phyloP scores from a whole-genome alignment of 1,140 invertebrate species.

The Patella vulgata region DNA sequence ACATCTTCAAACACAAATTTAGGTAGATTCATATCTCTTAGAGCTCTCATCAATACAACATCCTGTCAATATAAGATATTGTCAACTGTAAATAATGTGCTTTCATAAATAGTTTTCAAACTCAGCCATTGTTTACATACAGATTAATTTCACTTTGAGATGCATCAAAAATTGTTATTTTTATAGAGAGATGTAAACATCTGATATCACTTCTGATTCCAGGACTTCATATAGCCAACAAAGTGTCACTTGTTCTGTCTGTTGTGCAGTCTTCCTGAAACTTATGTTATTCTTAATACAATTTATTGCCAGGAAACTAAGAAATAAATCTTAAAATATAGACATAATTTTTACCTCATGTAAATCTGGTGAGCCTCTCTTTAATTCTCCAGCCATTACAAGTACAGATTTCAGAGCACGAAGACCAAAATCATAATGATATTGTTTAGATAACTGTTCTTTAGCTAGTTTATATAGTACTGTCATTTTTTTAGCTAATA shows the following conservation, averaged over 20 bases:
- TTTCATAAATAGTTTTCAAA: neutral
- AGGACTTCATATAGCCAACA: no score
- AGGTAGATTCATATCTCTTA: conserved; percentile 91
- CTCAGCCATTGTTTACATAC: no score
- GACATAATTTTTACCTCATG: conserved; percentile 77
- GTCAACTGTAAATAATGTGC: no score
- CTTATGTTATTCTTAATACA: no score
- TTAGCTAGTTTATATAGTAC: conserved; percentile 85
- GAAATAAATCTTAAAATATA: no score
- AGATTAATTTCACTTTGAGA: no score
- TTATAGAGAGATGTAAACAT: no score
- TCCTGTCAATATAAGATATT: conserved; percentile 64
- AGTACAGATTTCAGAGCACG: conserved; percentile 87
- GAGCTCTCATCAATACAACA: conserved; percentile 86
- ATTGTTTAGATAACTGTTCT: conserved; percentile 90
- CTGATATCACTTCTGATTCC: no score
- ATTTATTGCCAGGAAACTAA: no score
- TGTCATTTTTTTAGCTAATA: conserved; percentile 92
- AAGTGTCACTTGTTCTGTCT: no score
- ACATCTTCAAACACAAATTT: conserved; percentile 93
- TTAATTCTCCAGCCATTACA: conserved; percentile 88
- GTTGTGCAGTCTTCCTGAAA: no score
- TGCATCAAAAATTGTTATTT: no score
- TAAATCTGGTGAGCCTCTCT: conserved; percentile 78
- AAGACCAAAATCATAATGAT: conserved; percentile 94